A percentile compares a stretch with the other conserved stretches of the same genome.
phyloP scores from a whole-genome alignment of 2,888 invertebrate genomes.

The Tigriopus californicus region DNA sequence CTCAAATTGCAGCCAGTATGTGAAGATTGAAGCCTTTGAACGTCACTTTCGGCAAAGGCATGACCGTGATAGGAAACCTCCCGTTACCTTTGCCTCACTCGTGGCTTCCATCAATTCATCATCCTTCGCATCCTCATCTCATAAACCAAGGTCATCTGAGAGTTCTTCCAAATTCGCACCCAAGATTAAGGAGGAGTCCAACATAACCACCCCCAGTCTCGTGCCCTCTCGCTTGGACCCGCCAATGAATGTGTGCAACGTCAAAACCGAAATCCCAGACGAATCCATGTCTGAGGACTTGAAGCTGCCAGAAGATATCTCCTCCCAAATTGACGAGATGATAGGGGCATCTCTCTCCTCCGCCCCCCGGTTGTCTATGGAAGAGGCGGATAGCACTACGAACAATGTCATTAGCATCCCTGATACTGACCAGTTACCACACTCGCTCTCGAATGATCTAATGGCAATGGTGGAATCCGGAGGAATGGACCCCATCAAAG shows the following conservation, averaged over 20 bases:
- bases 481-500: neutral
- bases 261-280: neutral
- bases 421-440: constrained; percentile 9
- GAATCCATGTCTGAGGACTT: neutral
- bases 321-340: neutral
- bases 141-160: neutral
- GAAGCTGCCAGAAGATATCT: neutral
- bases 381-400: neutral
- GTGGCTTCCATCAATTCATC: neutral
- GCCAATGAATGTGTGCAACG: neutral
- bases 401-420: constrained; percentile 16
- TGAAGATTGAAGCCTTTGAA: constrained; percentile 13
- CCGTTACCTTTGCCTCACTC: neutral
- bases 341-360: neutral
- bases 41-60: constrained; percentile 2
- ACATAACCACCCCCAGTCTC: neutral
- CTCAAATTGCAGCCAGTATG: neutral
- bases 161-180: neutral
- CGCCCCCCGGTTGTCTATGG: neutral
- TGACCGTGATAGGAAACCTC: neutral
- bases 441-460: constrained; percentile 5
- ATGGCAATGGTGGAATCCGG: constrained; percentile 9
- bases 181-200: neutral
- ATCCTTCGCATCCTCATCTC: neutral
- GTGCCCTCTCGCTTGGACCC: neutral